These are phyloP conservation scores for Pammene aurita DNA, from an alignment of 2,888 invertebrate species.

Conservation along the genomic window DNA sequence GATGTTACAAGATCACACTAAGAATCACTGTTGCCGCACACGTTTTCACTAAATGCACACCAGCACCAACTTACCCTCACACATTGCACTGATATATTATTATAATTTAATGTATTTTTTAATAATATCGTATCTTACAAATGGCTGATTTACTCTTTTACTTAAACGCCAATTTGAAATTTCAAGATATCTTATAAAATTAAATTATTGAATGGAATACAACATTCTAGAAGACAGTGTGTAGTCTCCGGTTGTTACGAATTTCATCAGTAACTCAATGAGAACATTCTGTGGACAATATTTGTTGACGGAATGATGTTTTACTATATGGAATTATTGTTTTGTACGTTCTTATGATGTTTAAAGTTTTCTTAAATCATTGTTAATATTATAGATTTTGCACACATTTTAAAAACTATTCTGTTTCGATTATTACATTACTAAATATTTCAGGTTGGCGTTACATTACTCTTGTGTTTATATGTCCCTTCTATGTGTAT, in stretches of 20 bases:
- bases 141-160: conserved; percentile 28
- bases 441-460: conserved; percentile 7
- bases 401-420: no score
- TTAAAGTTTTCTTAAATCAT: no score
- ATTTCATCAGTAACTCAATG: neutral
- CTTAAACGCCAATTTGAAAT: conserved; percentile 27
- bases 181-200: neutral
- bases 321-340: neutral
- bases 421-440: no score
- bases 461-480: neutral
- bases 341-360: neutral
- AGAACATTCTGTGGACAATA: neutral
- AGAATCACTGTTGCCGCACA: conserved; percentile 24
- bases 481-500: neutral
- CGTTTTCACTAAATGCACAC: conserved; percentile 36
- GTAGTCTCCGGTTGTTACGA: neutral
- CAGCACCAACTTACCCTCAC: conserved; percentile 31
- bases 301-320: neutral
- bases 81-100: conserved; percentile 23
- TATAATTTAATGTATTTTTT: conserved; percentile 4
- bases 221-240: neutral
- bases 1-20: conserved; percentile 26
- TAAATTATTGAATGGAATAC: no score
- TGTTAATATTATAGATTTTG: no score
- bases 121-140: neutral